These are phyloP conservation scores for Drosophila bipectinata DNA, from an alignment of 1,140 invertebrate species.

Conservation along the genomic window DNA sequence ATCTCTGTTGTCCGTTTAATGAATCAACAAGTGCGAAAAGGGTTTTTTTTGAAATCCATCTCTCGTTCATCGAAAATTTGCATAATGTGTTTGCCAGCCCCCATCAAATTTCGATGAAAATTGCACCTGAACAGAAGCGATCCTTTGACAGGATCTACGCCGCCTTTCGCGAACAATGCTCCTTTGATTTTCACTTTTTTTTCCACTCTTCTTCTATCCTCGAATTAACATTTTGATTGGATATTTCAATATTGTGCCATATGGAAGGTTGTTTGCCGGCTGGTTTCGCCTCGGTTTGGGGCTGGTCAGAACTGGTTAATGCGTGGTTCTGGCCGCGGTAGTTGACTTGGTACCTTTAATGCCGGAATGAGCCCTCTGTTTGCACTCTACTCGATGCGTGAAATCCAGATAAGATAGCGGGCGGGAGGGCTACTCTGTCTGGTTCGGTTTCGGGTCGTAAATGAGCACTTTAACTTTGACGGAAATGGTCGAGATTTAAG, in stretches of 20 bases:
- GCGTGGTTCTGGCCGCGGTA: constrained; percentile 9
- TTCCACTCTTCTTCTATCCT: constrained; percentile 31
- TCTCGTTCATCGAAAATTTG: constrained; percentile 14
- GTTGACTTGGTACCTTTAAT: constrained; percentile 45
- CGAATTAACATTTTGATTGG: constrained; percentile 82
- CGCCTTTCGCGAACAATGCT: constrained; percentile 21
- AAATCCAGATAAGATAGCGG: constrained; percentile 35
- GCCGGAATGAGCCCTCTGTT: constrained; percentile 29
- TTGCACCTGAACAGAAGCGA: constrained; percentile 20
- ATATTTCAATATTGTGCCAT: constrained; percentile 81
- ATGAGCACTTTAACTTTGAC: constrained; percentile 9
- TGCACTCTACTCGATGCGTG: constrained; percentile 32
- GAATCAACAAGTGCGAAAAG: constrained; percentile 66
- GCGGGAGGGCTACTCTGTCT: constrained; percentile 5
- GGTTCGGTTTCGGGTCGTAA: constrained; percentile 16
- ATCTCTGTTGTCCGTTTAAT: constrained; percentile 36
- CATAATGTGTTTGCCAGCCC: constrained; percentile 10
- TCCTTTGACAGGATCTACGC: constrained; percentile 9
- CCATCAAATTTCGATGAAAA: constrained; percentile 35
- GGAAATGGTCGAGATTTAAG: constrained; percentile 2
- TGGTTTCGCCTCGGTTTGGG: constrained; percentile 15
- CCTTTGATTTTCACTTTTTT: constrained; percentile 40
- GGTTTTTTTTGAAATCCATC: constrained; percentile 28
- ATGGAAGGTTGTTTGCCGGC: constrained; percentile 53
- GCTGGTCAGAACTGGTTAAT: constrained; percentile 37